Base-by-base conservation (phyloP, 2,888 invertebrate species). In the Meiosimyza platycephala region DNA sequence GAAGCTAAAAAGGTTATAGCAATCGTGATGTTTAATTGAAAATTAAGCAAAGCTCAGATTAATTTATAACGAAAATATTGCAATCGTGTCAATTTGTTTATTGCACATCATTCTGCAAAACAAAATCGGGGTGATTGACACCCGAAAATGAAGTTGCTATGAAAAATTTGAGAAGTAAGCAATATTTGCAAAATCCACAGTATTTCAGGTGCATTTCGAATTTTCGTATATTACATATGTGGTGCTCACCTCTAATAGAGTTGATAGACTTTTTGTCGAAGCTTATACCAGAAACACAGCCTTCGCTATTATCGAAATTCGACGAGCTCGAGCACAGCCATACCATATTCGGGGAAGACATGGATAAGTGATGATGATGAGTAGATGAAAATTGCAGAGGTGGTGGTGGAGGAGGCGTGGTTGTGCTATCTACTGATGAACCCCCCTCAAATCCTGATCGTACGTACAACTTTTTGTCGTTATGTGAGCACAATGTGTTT, bases 251-350 rank as follows among this genome's bases (percentile, higher is more conserved):
- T 82, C 82, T 76, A 76, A 82, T 82, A 59, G 82, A 82, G 76
- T 81, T 82, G 69, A 80, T 80, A 77, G 79, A 78, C 78, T 81
- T 82, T 78, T 81, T 81, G 71, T 82, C 81, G 76, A 78, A 78
- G 73, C 79, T 7, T 18, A 15, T 1, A n/a, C 75, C 78, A 76
- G 75, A 75, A 76, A 75, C 75, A 76, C 75, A 79, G 75, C 51
- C 47, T 63, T 63, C 63, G 72, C 76, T 76, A 77, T 77, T 79
- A 75, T 73, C 72, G 63, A 71, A 74, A 71, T 74, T 71, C 60
- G 74, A 71, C 60, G 77, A 77, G 73, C 76, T 75, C 75, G 77
- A 77, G 71, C 75, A 74, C 69, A 75, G 75, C 73, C 70, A 70
- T 47, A 28, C 15, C 64, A 64, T 28, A 22, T 48, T 57, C 13